A percentile compares a stretch with the other conserved stretches of the same genome.
Evolutionary conservation across 2,797 vertebrate species (phyloP).

Genomic region (Ataeniobius toweri): DNA sequence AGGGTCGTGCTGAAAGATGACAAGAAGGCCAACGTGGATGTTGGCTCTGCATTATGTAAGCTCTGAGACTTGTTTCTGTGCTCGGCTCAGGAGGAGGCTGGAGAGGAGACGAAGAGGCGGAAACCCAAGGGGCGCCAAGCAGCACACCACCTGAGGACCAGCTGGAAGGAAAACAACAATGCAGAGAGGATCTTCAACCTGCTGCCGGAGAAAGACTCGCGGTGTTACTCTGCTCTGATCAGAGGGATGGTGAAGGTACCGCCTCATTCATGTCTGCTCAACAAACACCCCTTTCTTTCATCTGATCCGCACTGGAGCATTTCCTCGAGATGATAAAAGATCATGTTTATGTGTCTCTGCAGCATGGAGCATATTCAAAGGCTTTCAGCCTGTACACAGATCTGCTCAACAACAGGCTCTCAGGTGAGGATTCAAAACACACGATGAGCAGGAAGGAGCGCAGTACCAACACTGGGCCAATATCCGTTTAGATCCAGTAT

Average conservation of each 20-base stretch:
- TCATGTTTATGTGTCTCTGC: conserved; percentile 23
- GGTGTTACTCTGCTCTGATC: conserved; percentile 90
- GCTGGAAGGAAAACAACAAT: conserved; percentile 87
- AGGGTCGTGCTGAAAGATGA: neutral
- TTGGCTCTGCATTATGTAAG: too few species aligned
- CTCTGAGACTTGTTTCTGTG: neutral
- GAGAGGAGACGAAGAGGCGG: conserved; percentile 45
- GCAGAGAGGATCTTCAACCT: conserved; percentile 92
- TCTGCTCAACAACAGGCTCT: conserved; percentile 86
- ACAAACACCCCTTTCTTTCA: too few species aligned
- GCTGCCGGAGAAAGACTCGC: conserved; percentile 87
- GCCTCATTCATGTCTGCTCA: neutral
- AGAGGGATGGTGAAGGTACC: conserved; percentile 93
- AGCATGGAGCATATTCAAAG: conserved; percentile 83
- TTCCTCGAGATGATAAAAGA: neutral
- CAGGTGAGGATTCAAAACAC: conserved; percentile 75
- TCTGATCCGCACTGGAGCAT: neutral
- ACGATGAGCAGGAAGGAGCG: neutral
- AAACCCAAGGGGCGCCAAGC: conserved; percentile 25
- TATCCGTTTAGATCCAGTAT: neutral
- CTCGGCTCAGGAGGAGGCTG: conserved; percentile 45
- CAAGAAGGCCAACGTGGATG: neutral
- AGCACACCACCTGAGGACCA: conserved; percentile 19
- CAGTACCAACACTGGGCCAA: neutral
- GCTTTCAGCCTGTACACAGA: conserved; percentile 87